These are phyloP conservation scores for Anagrus nilaparvatae DNA, from an alignment of 1,140 invertebrate genomes.

Conservation along the genomic window DNA sequence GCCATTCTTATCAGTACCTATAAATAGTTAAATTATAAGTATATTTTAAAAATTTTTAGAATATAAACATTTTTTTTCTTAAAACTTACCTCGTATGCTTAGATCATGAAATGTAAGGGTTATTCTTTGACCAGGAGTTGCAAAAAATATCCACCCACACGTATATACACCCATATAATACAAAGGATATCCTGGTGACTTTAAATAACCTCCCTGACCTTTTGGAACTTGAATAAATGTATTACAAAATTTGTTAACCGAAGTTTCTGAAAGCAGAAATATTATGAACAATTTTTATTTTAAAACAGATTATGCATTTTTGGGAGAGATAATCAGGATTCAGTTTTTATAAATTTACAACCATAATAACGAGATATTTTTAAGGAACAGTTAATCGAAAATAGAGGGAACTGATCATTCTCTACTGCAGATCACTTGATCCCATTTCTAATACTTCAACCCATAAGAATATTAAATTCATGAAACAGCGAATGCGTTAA, in stretches of 20 bases:
- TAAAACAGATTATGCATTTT: background rate
- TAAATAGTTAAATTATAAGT: background rate
- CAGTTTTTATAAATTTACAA: too few relatives aligned
- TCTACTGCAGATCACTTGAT: too few relatives aligned
- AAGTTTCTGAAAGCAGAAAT: conserved; percentile 26
- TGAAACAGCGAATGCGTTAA: too few relatives aligned
- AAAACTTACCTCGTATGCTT: conserved; percentile 34
- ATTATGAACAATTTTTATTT: background rate
- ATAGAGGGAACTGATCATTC: too few relatives aligned
- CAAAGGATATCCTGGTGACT: conserved; percentile 36
- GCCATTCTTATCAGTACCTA: conserved; percentile 31
- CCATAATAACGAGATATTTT: too few relatives aligned
- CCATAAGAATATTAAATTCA: too few relatives aligned
- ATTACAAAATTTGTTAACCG: conserved; percentile 37
- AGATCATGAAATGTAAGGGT: conserved; percentile 36
- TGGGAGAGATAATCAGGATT: background rate
- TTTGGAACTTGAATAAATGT: conserved; percentile 26
- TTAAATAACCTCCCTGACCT: conserved; percentile 32
- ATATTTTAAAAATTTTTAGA: background rate
- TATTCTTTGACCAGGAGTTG: conserved; percentile 34
- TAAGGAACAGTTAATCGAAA: too few relatives aligned
- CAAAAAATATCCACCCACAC: conserved; percentile 38
- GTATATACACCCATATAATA: conserved; percentile 33
- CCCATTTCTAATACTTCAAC: too few relatives aligned
- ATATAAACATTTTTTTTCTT: conserved; percentile 2